A percentile compares a stretch with the other conserved stretches of the same genome.
Conservation (phyloP, 2,888 invertebrate species). For the Embidobia sp. region DNA sequence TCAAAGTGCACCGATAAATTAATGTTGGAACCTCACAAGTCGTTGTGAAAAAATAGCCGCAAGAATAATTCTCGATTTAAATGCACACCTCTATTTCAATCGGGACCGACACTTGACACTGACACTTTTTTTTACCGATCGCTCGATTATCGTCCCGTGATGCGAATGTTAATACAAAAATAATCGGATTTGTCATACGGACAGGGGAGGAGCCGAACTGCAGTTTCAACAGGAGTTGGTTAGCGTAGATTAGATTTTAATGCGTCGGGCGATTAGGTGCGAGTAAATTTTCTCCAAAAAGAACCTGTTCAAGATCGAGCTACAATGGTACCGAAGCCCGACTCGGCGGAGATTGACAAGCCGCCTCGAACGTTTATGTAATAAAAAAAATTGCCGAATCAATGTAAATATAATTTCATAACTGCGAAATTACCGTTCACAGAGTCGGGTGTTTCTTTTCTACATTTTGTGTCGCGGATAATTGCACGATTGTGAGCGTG, state of each 20-base stretch:
- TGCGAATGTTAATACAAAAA: constrained; percentile 32
- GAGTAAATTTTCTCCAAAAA: constrained; percentile 14
- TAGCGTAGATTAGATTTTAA: constrained; percentile 38
- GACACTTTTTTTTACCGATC: no score
- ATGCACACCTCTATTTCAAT: no score
- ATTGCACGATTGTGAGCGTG: no score
- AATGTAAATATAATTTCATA: constrained; percentile 5
- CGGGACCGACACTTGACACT: no score
- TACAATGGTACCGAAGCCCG: no score
- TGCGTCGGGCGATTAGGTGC: constrained; percentile 19
- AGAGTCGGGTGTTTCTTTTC: background rate
- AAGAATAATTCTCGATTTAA: no score
- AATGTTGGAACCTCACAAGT: no score
- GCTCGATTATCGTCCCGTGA: no score
- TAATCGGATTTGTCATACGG: constrained; percentile 18
- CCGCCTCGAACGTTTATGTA: background rate
- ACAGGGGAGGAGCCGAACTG: constrained; percentile 1
- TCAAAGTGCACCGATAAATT: no score
- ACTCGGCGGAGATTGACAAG: background rate
- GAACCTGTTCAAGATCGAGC: background rate
- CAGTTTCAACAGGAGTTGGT: constrained; percentile 15
- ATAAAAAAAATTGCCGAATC: background rate
- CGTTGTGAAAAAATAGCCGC: no score
- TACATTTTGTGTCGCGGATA: no score
- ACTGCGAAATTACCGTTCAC: constrained; percentile 2